Evolutionary conservation across 2,113 vertebrate genomes (phyloP).

Genomic region (Cyrtonyx montezumae): DNA sequence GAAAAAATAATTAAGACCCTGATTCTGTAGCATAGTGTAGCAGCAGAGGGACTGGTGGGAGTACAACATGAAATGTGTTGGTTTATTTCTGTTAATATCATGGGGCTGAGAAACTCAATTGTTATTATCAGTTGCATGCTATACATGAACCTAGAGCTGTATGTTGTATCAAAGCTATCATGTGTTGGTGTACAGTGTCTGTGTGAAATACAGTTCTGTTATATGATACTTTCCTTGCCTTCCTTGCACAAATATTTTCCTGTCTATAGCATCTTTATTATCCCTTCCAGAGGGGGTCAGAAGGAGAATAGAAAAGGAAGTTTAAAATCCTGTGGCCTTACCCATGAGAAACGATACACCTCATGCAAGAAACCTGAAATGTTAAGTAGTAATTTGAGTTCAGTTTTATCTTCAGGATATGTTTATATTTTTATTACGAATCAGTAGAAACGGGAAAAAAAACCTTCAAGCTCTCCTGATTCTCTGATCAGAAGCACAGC

Average conservation of each 20-base stretch:
- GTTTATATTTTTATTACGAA: neutral
- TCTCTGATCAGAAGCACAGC: neutral
- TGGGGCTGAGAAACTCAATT: neutral
- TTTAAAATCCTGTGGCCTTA: neutral
- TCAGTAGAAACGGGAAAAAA: neutral
- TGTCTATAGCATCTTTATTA: neutral
- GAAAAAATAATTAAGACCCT: neutral
- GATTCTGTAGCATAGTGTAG: neutral
- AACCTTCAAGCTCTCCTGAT: neutral
- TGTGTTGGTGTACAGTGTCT: neutral
- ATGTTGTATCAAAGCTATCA: neutral
- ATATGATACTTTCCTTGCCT: neutral
- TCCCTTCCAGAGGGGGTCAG: neutral
- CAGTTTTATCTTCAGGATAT: neutral
- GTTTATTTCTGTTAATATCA: neutral
- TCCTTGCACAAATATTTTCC: neutral
- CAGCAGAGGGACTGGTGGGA: neutral
- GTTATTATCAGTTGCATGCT: neutral
- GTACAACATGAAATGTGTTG: neutral
- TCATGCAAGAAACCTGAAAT: neutral
- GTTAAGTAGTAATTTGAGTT: neutral
- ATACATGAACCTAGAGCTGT: neutral
- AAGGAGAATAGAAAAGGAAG: neutral
- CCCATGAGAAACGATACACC: neutral
- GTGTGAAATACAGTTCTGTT: conserved; percentile 4